Percentiles rank a stretch among this genome's conserved stretches.
Evolutionary conservation across 2,888 invertebrate genomes (phyloP).

Genomic region (Drosophila mayaguana): DNA sequence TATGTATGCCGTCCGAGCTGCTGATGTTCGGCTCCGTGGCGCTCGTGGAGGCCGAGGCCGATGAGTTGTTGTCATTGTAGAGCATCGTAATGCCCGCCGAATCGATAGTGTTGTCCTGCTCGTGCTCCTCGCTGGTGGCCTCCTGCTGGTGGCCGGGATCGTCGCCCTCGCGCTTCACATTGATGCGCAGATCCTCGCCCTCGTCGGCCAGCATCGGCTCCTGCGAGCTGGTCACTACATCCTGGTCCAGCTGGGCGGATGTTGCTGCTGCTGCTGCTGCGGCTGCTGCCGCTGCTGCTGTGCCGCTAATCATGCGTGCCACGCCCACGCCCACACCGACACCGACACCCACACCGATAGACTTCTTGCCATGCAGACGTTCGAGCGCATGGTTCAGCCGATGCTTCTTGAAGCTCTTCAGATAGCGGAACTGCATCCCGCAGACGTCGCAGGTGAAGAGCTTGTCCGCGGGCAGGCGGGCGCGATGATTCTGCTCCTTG

Average conservation of each 20-base stretch:
- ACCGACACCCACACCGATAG: constrained; percentile 52
- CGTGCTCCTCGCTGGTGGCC: constrained; percentile 86
- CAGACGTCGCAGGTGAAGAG: constrained; percentile 96
- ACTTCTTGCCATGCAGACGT: constrained; percentile 90
- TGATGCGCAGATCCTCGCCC: constrained; percentile 87
- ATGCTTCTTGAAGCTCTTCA: constrained; percentile 96
- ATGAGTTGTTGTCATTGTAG: constrained; percentile 82
- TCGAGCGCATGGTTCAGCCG: constrained; percentile 94
- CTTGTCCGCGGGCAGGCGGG: constrained; percentile 94
- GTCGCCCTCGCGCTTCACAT: constrained; percentile 85
- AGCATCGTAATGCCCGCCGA: constrained; percentile 86
- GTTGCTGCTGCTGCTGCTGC: constrained; percentile 7
- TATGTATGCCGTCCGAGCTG: constrained; percentile 85
- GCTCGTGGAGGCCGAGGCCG: constrained; percentile 81
- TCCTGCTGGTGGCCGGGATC: constrained; percentile 88
- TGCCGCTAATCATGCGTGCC: constrained; percentile 25
- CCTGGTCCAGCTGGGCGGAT: constrained; percentile 84
- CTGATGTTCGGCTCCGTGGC: constrained; percentile 85
- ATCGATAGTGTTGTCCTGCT: constrained; percentile 91
- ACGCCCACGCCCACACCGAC: constrained; percentile 33
- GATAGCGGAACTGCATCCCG: constrained; percentile 95
- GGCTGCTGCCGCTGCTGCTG: constrained; percentile 13
- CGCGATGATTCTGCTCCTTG: constrained; percentile 95
- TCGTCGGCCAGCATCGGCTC: constrained; percentile 87
- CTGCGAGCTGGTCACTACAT: constrained; percentile 90